These are phyloP conservation scores for Rhamphomyia laevipes DNA, from an alignment of 2,888 invertebrate genomes.

Conservation along the genomic window DNA sequence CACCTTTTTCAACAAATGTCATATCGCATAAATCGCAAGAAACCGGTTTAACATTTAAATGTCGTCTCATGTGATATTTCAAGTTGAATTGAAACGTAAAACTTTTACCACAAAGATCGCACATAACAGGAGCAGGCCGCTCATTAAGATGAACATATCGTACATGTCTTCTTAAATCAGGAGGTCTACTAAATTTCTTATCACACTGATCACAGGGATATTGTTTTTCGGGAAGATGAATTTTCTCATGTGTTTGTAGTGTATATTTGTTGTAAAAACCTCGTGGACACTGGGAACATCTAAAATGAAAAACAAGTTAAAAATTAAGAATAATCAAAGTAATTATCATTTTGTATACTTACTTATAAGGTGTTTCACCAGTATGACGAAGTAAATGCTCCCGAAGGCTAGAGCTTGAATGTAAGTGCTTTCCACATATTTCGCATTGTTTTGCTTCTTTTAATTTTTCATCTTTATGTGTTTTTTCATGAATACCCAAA, in stretches of 20 bases:
- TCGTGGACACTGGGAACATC: neutral
- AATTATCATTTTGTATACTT: neutral
- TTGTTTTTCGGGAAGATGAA: neutral
- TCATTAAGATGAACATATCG: neutral
- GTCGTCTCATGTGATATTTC: conserved; percentile 9
- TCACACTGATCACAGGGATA: neutral
- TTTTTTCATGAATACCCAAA: neutral
- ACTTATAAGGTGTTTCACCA: conserved; percentile 33
- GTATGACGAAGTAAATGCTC: conserved; percentile 35
- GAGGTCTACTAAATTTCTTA: neutral
- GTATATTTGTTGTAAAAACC: neutral
- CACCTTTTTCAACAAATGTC: conserved; percentile 3
- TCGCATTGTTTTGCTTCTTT: conserved; percentile 31
- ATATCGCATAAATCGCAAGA: conserved; percentile 8
- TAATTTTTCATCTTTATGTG: conserved; percentile 24
- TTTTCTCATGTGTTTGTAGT: neutral
- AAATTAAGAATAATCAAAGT: neutral
- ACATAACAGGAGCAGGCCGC: neutral
- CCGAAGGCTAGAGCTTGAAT: conserved; percentile 32
- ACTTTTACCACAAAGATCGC: conserved; percentile 10
- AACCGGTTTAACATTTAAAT: conserved; percentile 7
- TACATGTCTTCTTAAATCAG: neutral
- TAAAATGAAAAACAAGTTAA: neutral
- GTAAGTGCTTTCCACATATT: conserved; percentile 34
- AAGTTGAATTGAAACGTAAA: conserved; percentile 8